These are phyloP conservation scores for Meda fulgida DNA, from an alignment of 2,797 vertebrate genomes.

Conservation along the genomic window DNA sequence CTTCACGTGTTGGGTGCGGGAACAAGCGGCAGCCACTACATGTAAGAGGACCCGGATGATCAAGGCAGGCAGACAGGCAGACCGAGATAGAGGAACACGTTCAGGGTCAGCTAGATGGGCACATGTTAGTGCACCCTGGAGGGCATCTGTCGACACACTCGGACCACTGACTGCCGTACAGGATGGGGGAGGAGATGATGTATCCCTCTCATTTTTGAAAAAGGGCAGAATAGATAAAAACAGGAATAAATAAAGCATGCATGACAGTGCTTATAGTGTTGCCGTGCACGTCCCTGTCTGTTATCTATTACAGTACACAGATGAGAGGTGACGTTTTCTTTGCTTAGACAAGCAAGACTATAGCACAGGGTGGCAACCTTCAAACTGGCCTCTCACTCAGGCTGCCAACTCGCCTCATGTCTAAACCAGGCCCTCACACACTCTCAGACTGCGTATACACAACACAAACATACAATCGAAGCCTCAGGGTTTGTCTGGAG, in stretches of 20 bases:
- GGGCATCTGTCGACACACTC: conserved; percentile 44
- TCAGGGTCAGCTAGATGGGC: conserved; percentile 53
- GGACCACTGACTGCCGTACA: conserved; percentile 33
- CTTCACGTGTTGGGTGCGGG: conserved; percentile 53
- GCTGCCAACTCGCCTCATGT: conserved; percentile 74
- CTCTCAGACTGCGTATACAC: conserved; percentile 44
- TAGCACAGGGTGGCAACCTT: conserved; percentile 81
- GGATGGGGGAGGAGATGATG: not conserved
- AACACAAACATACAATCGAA: conserved; percentile 26
- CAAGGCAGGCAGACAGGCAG: conserved; percentile 62
- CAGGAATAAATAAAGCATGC: conserved; percentile 47
- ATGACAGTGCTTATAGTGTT: conserved; percentile 69
- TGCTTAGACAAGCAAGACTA: conserved; percentile 84
- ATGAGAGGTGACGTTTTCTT: conserved; percentile 80
- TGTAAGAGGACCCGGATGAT: conserved; percentile 49
- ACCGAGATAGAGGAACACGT: conserved; percentile 64
- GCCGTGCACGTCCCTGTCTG: conserved; percentile 76
- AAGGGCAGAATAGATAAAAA: conserved; percentile 37
- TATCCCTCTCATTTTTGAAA: conserved; percentile 31
- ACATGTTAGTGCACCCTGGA: conserved; percentile 50
- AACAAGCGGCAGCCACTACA: conserved; percentile 43
- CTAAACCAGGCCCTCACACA: conserved; percentile 67
- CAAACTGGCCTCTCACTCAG: conserved; percentile 76
- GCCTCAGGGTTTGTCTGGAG: conserved; percentile 59
- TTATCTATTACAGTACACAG: conserved; percentile 81